Evolutionary conservation across 2,888 invertebrate genomes (phyloP), one percentile per base, ranked within the genome.

Genomic region (Leptopilina drosophilae): DNA sequence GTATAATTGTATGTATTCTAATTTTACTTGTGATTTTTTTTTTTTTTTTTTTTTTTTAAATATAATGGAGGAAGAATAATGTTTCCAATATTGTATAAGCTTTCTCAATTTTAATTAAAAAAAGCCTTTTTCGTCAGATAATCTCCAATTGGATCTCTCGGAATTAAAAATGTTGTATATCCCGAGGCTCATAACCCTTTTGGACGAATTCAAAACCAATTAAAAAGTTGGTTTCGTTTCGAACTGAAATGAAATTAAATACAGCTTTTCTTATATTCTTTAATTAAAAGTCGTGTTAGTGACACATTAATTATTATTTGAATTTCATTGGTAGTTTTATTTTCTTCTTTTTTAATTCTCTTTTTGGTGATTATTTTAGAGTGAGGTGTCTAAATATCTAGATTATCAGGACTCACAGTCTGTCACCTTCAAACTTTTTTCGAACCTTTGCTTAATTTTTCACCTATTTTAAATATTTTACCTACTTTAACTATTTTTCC

Each of bases 91-190:
- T 33, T 33, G 33, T 46, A 40, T 62, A 66, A 42, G 40, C n/a
- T 42, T 42, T 42, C 42, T 14, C 15, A 42, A 66, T 66, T 66
- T 40, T 40, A 66, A 66, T 66, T 66, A 66, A 66, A 66, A 33
- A 33, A 66, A 66, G 8, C 7, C 8, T 20, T 66, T 66, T 66
- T 4, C 66, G n/a, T 49, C 12, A 49, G 15, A 66, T 66, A 66
- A 66, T 66, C 66, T 42, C 42, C 15, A 66, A 46, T 66, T 66
- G 42, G 66, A 46, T 66, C 66, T 66, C 33, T 33, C 15, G 15
- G 42, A 33, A 42, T 66, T 66, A 40, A 42, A 66, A 66, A 66
- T 66, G 40, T 33, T 64, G 40, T 42, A 66, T 65, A 66, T 65
- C 33, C 64, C 20, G 64, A 64, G 64, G 64, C 26, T 26, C 11